phyloP scores from a whole-genome alignment of 2,797 vertebrate genomes.

The Phoebastria nigripes region DNA sequence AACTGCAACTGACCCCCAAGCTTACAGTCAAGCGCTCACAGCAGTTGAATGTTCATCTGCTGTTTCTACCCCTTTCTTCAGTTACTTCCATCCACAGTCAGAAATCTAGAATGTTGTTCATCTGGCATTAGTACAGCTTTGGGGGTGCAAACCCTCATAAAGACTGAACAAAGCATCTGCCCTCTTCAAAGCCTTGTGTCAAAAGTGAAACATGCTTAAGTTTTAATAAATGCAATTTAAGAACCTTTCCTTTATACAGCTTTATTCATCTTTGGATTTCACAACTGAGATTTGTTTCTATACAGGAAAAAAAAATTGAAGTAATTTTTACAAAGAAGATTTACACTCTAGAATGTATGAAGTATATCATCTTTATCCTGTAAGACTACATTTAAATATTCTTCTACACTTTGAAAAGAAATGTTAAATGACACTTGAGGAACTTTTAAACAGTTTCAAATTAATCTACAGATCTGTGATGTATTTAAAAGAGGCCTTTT shows the following conservation, averaged over 20 bases:
- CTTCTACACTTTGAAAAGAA: constrained; percentile 14
- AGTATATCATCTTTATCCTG: background rate
- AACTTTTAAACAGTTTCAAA: background rate
- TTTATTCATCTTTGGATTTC: constrained; percentile 62
- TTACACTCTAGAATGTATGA: background rate
- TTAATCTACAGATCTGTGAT: background rate
- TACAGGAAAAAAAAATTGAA: background rate
- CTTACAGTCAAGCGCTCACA: fast-evolving
- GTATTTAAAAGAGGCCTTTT: background rate
- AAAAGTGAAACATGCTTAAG: background rate
- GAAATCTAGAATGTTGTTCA: background rate
- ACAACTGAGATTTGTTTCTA: constrained; percentile 16
- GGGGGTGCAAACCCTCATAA: background rate
- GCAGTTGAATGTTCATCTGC: background rate
- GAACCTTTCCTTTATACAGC: constrained; percentile 27
- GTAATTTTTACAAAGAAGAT: background rate
- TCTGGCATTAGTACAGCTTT: background rate
- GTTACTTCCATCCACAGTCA: background rate
- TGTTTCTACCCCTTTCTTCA: background rate
- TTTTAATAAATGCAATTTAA: constrained; percentile 33
- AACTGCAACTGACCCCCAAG: background rate
- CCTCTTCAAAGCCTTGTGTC: background rate
- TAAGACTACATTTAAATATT: constrained; percentile 7
- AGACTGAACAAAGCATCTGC: background rate
- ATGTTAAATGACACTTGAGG: background rate